These are phyloP conservation scores for Gastrophysa polygoni DNA, from an alignment of 2,888 invertebrate species.

Conservation along the genomic window DNA sequence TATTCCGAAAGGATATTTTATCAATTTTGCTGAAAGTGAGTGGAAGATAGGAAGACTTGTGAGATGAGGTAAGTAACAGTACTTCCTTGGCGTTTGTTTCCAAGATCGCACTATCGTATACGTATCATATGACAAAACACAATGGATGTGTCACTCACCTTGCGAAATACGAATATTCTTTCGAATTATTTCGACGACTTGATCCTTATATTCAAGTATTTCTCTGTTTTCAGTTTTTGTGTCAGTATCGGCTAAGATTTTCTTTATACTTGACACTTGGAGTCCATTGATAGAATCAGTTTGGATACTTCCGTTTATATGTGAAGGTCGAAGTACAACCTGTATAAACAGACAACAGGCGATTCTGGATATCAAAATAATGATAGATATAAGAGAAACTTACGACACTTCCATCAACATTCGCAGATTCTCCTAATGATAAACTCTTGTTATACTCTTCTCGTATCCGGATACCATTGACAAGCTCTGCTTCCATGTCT, in stretches of 20 bases:
- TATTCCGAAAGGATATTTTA: too few species aligned
- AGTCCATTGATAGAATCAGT: constrained; percentile 50
- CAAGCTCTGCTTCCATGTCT: constrained; percentile 37
- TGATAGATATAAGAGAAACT: constrained; percentile 19
- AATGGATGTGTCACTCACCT: constrained; percentile 34
- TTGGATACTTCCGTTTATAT: constrained; percentile 42
- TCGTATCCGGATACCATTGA: constrained; percentile 45
- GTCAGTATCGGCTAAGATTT: constrained; percentile 40
- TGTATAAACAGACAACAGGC: constrained; percentile 38
- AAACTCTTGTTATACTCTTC: constrained; percentile 40
- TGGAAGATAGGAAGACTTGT: too few species aligned
- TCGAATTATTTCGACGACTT: constrained; percentile 40
- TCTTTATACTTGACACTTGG: constrained; percentile 42
- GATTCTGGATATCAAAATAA: too few species aligned
- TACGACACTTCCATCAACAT: constrained; percentile 42
- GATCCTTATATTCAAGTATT: constrained; percentile 41
- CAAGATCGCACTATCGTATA: neutral
- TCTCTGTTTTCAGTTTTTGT: constrained; percentile 41
- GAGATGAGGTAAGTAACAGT: too few species aligned
- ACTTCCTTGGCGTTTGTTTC: too few species aligned
- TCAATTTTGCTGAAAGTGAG: too few species aligned
- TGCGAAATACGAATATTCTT: constrained; percentile 36
- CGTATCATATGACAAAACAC: neutral
- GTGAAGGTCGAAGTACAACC: constrained; percentile 40
- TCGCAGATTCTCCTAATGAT: constrained; percentile 28